phyloP scores from a whole-genome alignment of 2,797 vertebrate genomes.

The Heterohyrax brucei region DNA sequence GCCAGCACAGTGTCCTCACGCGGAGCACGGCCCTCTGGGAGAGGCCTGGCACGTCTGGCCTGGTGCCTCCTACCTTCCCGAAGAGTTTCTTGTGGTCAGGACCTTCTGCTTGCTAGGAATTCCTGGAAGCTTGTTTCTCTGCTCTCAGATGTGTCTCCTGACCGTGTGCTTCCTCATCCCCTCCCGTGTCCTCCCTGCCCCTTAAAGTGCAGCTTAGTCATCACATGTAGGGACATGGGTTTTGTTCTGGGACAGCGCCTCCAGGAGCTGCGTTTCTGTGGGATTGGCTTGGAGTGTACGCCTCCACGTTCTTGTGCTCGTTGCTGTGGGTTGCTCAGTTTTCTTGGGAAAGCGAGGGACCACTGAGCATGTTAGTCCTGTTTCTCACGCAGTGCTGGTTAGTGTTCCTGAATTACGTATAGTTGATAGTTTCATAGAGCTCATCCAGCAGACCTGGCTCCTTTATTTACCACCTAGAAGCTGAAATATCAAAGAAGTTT shows the following conservation, averaged over 20 bases:
- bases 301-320: neutral
- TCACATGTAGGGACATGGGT: neutral
- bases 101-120: neutral
- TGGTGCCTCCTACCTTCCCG: neutral
- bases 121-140: neutral
- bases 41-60: neutral
- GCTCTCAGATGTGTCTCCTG: neutral
- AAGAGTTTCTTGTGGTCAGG: neutral
- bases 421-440: neutral
- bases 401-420: neutral
- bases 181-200: rapidly evolving
- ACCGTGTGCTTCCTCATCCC: neutral
- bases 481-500: neutral
- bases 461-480: neutral
- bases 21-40: neutral
- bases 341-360: neutral
- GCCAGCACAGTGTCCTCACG: rapidly evolving
- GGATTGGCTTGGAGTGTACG: neutral
- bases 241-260: neutral
- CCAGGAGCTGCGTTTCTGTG: neutral
- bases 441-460: neutral
- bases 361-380: neutral
- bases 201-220: neutral
- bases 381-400: neutral
- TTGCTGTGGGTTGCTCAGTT: neutral